Evolutionary conservation across 1,140 invertebrate genomes (phyloP).

Genomic region (Philopotamus ludificatus): DNA sequence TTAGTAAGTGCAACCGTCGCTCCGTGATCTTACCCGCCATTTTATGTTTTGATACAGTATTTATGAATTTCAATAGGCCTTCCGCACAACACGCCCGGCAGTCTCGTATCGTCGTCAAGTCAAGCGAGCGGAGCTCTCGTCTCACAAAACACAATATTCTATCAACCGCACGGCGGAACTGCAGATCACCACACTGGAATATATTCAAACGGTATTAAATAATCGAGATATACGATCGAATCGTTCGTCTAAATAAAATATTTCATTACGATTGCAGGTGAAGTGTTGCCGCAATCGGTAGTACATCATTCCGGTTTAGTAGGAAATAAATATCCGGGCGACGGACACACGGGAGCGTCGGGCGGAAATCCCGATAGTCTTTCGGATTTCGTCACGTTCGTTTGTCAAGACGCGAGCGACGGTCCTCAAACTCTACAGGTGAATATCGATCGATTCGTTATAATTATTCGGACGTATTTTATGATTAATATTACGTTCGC

Average conservation of each 20-base stretch:
- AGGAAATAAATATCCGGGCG: conserved; percentile 77
- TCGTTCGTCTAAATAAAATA: not conserved
- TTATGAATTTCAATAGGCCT: conserved; percentile 35
- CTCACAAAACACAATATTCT: conserved; percentile 66
- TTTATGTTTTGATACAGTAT: not conserved
- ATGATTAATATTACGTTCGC: conserved; percentile 3
- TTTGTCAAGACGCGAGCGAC: conserved; percentile 89
- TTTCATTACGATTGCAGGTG: conserved; percentile 31
- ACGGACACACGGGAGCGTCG: conserved; percentile 67
- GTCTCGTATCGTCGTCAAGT: conserved; percentile 34
- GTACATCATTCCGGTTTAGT: conserved; percentile 46
- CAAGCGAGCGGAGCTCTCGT: conserved; percentile 58
- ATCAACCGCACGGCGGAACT: conserved; percentile 48
- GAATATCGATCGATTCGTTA: conserved; percentile 32
- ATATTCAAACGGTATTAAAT: conserved; percentile 38
- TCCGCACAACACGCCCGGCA: conserved; percentile 36
- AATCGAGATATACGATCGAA: not conserved
- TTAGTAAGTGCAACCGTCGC: conserved; percentile 47
- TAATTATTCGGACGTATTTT: conserved; percentile 1
- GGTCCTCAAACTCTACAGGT: conserved; percentile 75
- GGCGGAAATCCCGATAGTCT: conserved; percentile 79
- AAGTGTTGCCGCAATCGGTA: conserved; percentile 38
- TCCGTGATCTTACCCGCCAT: not conserved
- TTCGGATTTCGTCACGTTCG: conserved; percentile 94
- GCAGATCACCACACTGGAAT: conserved; percentile 38